A percentile compares a stretch with the other conserved stretches of the same genome.
Evolutionary conservation across 2,888 invertebrate species (phyloP).

Genomic region (Isotomurus palustris): DNA sequence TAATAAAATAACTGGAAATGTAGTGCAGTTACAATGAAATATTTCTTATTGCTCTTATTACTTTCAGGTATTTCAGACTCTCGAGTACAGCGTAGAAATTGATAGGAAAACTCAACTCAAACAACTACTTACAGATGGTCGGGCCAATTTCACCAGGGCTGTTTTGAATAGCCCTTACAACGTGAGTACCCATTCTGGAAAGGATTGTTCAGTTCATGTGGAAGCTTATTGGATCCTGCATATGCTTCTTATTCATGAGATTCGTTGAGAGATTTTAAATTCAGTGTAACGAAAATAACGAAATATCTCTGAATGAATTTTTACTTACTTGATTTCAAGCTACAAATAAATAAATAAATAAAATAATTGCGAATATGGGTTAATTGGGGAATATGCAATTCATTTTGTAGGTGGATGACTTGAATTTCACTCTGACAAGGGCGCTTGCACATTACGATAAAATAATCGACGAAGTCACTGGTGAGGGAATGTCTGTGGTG

Average conservation of each 20-base stretch:
- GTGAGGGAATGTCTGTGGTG: slow-evolving; percentile 58
- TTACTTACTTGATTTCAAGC: no score
- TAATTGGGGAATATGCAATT: slow-evolving; percentile 4
- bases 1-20: no score
- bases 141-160: slow-evolving; percentile 58
- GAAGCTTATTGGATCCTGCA: no score
- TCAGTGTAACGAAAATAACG: no score
- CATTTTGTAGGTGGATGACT: slow-evolving; percentile 28
- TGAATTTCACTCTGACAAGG: slow-evolving; percentile 45
- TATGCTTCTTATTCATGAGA: no score
- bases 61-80: slow-evolving; percentile 64
- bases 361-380: neutral
- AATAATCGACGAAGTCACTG: slow-evolving; percentile 67
- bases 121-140: slow-evolving; percentile 52
- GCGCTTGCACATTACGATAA: slow-evolving; percentile 50
- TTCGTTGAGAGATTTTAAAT: no score
- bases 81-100: slow-evolving; percentile 73
- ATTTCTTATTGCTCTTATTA: slow-evolving; percentile 11
- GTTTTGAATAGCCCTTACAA: slow-evolving; percentile 56
- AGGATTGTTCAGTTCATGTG: no score
- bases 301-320: no score
- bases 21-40: no score
- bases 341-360: neutral
- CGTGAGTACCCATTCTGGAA: no score
- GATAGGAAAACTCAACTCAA: slow-evolving; percentile 57